Conservation (phyloP, 2,113 vertebrate genomes). For the Galbula dea region DNA sequence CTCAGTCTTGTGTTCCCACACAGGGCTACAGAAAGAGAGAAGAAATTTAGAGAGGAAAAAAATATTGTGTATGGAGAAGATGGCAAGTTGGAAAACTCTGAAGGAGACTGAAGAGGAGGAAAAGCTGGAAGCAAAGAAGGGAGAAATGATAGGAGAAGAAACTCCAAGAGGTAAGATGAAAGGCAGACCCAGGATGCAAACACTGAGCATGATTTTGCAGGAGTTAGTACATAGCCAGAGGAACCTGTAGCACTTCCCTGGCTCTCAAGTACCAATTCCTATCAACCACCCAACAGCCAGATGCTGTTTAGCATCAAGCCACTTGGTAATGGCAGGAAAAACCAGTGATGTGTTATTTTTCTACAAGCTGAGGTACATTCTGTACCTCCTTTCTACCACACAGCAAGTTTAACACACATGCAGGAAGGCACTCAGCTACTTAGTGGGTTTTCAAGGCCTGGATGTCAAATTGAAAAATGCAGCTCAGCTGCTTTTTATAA, state of each 20-base stretch:
- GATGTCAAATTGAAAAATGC: conserved; percentile 43
- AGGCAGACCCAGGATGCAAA: background rate
- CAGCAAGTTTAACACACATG: background rate
- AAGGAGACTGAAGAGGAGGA: background rate
- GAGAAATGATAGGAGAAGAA: background rate
- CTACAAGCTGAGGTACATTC: background rate
- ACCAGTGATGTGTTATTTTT: background rate
- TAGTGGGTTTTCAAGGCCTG: conserved; percentile 52
- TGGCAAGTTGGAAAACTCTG: background rate
- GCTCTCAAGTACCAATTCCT: background rate
- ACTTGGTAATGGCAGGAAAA: background rate
- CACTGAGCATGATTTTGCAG: background rate
- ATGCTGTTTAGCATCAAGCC: background rate
- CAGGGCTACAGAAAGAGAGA: background rate
- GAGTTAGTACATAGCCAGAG: background rate
- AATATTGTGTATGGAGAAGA: background rate
- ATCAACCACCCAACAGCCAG: rapidly evolving
- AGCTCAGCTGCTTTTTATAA: conserved; percentile 60
- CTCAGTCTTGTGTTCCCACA: background rate
- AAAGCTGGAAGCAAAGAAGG: background rate
- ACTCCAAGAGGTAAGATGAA: background rate
- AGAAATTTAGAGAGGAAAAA: background rate
- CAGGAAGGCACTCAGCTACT: background rate
- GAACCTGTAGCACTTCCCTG: background rate
- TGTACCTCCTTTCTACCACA: background rate